phyloP scores from a whole-genome alignment of 2,797 vertebrate species.

The Thripadectes ignobilis region DNA sequence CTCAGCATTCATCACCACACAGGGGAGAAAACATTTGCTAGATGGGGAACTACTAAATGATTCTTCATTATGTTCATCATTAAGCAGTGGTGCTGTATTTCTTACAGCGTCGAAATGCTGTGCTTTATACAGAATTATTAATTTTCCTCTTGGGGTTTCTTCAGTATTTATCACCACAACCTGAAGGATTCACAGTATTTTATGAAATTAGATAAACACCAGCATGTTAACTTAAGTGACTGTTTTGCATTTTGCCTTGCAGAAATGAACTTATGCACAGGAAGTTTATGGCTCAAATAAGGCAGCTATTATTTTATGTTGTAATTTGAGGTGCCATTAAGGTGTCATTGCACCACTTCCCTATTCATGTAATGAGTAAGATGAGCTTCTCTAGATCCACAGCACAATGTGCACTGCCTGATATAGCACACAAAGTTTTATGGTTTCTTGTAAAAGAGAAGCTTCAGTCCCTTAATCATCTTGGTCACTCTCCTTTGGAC shows the following conservation, averaged over 20 bases:
- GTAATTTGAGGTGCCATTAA: not conserved
- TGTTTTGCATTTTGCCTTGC: not conserved
- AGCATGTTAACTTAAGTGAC: not conserved
- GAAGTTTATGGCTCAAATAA: not conserved
- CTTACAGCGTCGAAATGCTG: not conserved
- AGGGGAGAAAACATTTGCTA: not conserved
- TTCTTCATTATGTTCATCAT: constrained; percentile 27
- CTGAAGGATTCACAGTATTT: not conserved
- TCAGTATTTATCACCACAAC: not conserved
- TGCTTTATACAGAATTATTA: not conserved
- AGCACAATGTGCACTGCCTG: not conserved
- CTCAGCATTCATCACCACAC: not conserved
- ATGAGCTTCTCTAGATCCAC: not conserved
- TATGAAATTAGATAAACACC: not conserved
- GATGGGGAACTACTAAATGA: not conserved
- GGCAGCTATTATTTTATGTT: not conserved
- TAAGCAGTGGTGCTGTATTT: not conserved
- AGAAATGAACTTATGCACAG: not conserved
- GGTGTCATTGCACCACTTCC: not conserved
- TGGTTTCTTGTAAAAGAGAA: not conserved
- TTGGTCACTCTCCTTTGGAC: not conserved
- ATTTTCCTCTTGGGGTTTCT: not conserved
- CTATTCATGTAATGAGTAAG: not conserved
- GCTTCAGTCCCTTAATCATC: not conserved
- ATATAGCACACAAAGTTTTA: not conserved